Conservation (phyloP, 2,113 vertebrate species). For the Chionomys nivalis region DNA sequence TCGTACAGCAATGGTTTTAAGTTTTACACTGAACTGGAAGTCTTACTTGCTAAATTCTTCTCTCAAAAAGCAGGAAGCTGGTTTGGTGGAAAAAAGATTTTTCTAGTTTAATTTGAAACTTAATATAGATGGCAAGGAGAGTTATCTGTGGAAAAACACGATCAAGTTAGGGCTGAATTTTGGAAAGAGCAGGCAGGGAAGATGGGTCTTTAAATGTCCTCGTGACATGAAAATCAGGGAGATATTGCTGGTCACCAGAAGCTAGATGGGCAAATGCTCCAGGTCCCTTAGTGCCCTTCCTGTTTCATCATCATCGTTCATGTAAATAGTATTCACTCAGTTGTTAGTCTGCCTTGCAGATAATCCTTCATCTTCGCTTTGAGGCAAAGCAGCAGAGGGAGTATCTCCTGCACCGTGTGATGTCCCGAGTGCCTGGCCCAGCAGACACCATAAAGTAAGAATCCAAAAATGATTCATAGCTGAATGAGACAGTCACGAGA, state of each 20-base stretch:
- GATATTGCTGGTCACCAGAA: not conserved
- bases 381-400: not conserved
- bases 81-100: slow-evolving; percentile 1
- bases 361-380: not conserved
- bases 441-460: not conserved
- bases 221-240: not conserved
- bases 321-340: not conserved
- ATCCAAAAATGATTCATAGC: not conserved
- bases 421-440: not conserved
- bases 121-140: not conserved
- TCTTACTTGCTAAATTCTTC: slow-evolving; percentile 35
- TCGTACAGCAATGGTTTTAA: not conserved
- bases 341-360: not conserved
- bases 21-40: not conserved
- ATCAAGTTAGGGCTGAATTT: slow-evolving; percentile 9
- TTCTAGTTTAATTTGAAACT: not conserved
- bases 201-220: not conserved
- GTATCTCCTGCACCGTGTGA: not conserved
- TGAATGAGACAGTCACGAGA: not conserved
- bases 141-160: not conserved
- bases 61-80: not conserved
- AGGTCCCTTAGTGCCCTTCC: not conserved
- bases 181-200: not conserved
- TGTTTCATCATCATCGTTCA: not conserved
- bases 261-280: not conserved